Evolutionary conservation across 2,113 vertebrate genomes (phyloP), one percentile per base, ranked within the genome.

Genomic region (Aspiorhynchus laticeps): DNA sequence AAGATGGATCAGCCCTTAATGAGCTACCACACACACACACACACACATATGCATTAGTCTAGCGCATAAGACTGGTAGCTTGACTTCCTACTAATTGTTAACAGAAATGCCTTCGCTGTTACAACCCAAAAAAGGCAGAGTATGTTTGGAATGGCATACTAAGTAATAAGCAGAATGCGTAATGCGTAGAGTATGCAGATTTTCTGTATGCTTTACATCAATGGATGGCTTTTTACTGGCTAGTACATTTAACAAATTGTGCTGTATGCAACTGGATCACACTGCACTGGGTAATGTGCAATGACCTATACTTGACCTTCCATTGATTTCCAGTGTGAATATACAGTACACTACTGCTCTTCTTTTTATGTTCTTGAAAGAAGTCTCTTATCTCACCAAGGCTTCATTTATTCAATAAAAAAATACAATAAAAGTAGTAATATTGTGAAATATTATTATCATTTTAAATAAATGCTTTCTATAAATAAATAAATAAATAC

Each of bases 1-100:
- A 74, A 56, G 46, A 84, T 38, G 43, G 21, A 74, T 56, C 46
- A 36, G 74, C 41, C 24, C 41, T 76, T 76, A 76, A 76, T 76
- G 74, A 76, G 74, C 74, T 17, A 28, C 38, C 41, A 26, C 38
- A 75, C 73, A 75, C 73, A 75, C 11, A 46, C 73, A 46, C 73
- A 74, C 36, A 73, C 36, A 38, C 7, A 21, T 9, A 74, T 1
- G 2, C 10, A 43, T 15, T n/a, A 46, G 31, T 33, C 7, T 12
- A 24, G 41, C 33, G 2, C 11, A 48, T 38, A 73, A 33, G 28
- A 19, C 65, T 69, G 28, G 28, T 36, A 74, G 41, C 33, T 73
- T 73, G 21, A 73, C 71, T 41, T 36, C 1, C 15, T 41, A 41
- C 69, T 74, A 74, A 74, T 38, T 74, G 71, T 69, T 69, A 74